Percentiles rank a stretch among this genome's conserved stretches.
phyloP scores from a whole-genome alignment of 2,888 invertebrate genomes.

The Choristoneura rosaceana region DNA sequence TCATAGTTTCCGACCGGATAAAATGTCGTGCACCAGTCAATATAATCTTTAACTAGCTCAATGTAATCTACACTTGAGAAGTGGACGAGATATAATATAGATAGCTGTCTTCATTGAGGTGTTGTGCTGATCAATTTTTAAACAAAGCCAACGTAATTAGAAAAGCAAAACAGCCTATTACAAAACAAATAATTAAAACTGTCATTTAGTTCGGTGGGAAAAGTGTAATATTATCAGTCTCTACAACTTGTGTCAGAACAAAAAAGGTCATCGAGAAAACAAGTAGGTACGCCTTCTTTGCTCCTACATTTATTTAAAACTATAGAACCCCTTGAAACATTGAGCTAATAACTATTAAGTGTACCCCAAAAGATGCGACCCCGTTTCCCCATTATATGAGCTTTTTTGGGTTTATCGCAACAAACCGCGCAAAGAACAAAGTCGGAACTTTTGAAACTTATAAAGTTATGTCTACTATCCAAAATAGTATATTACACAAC shows the following conservation, averaged over 20 bases:
- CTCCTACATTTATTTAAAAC: no score
- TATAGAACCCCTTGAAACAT: no score
- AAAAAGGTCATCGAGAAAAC: no score
- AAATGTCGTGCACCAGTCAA: background rate
- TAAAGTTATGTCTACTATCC: slow-evolving; percentile 16
- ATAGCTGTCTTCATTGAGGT: slow-evolving; percentile 1
- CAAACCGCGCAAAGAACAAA: slow-evolving; percentile 31
- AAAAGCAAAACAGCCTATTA: slow-evolving; percentile 2
- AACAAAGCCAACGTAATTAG: slow-evolving; percentile 24
- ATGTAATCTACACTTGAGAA: background rate
- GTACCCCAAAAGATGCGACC: background rate
- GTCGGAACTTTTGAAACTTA: slow-evolving; percentile 34
- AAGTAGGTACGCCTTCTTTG: no score
- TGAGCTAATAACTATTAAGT: no score
- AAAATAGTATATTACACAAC: slow-evolving; percentile 39
- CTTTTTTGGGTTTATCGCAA: background rate
- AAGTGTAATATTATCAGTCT: no score
- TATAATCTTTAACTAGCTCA: background rate
- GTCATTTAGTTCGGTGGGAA: slow-evolving; percentile 1
- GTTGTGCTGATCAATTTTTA: background rate
- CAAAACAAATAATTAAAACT: slow-evolving; percentile 13
- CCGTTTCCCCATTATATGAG: background rate
- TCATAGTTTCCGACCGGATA: background rate
- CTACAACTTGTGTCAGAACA: no score
- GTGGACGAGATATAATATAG: background rate